Base-by-base conservation (phyloP, 1,140 invertebrate genomes). In the Parasteatoda tepidariorum region DNA sequence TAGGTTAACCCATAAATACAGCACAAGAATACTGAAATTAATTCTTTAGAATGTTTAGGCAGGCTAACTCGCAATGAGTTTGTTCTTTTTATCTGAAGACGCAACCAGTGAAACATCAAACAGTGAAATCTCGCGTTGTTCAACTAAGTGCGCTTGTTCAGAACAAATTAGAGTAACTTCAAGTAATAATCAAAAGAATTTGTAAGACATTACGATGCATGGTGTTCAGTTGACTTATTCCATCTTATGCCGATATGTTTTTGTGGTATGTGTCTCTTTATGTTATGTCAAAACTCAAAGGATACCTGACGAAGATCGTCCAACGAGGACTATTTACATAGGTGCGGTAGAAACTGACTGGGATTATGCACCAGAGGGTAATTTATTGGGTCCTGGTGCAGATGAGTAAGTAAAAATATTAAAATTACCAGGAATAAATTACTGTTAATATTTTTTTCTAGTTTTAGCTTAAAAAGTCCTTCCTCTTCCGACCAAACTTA, bases 311-410 rank as follows among this genome's bases (percentile, higher is more conserved):
- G 62, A 85, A 64, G 75, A 74, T 55, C 84, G 86, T 22, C 76
- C 74, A 38, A 55, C 48, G 57, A 83, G 81, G 68, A 83, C 59
- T 74, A 57, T 83, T 24, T 88, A 86, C 79, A 87, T 88, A 38
- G 88, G 86, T 22, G 88, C 88, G 0, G 85, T 87, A 5, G 87
- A 88, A 30, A 76, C 81, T 0, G 83, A 86, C 13, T 88, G 88
- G 88, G 86, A 88, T 68, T 88, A 87, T 74, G 86, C 86, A 0
- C 87, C 87, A n/a, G 85, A 84, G 67, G 57, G 81, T 84, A 13
- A 74, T 11, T 34, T 55, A 5, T 0, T 74, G 5, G 68, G 61
- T 2, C 61, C 81, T n/a, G 70, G 62, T 1, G 81, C 66, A 15
- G 78, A 81, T 22, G 78, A 81, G 78, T 81, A 61, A 81, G 78